These are phyloP conservation scores for Prionailurus bengalensis DNA, from an alignment of 2,113 vertebrate genomes.

Conservation along the genomic window DNA sequence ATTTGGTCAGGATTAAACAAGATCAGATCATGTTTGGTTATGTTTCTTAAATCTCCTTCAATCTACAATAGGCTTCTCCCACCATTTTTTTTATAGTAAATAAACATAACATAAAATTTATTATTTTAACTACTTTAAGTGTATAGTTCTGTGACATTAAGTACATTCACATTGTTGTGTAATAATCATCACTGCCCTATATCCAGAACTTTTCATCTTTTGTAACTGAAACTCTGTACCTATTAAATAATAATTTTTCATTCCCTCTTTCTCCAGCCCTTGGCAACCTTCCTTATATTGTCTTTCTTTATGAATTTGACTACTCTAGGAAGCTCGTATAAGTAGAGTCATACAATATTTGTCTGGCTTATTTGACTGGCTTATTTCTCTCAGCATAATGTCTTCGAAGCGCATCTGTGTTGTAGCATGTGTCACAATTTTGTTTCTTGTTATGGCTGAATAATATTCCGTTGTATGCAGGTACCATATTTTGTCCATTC, in stretches of 20 bases:
- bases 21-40: background rate
- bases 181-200: background rate
- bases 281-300: background rate
- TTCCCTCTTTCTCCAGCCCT: background rate
- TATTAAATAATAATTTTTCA: background rate
- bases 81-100: background rate
- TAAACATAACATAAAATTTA: background rate
- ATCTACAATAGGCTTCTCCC: background rate
- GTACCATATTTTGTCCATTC: background rate
- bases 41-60: constrained; percentile 3
- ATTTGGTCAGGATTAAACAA: constrained; percentile 37
- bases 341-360: background rate
- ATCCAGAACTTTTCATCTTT: constrained; percentile 20
- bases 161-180: background rate
- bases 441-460: background rate
- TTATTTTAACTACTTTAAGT: background rate
- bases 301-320: constrained; percentile 40
- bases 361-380: background rate
- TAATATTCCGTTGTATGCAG: background rate
- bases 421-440: background rate
- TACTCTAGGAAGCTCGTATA: background rate
- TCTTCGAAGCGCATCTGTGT: background rate
- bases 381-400: constrained; percentile 39
- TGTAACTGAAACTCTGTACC: background rate
- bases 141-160: background rate